A percentile compares a stretch with the other conserved stretches of the same genome.
Conservation (phyloP, 2,888 invertebrate species). For the Tenthredo livida region DNA sequence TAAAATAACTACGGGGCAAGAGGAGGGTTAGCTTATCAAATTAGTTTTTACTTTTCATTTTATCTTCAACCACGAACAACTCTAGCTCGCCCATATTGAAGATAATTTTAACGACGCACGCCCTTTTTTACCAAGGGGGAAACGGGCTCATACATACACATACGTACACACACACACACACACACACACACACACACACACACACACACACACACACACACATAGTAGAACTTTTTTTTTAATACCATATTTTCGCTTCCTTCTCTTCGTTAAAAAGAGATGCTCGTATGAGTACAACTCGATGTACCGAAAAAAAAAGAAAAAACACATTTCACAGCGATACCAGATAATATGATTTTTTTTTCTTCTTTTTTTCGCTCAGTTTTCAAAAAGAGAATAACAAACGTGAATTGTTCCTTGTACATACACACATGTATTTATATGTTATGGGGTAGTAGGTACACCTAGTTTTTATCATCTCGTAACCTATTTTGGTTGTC, state of each 20-base stretch:
- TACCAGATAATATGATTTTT: background rate
- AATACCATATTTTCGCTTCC: background rate
- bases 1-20: background rate
- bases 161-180: too few relatives aligned
- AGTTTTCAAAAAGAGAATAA: background rate
- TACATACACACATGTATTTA: background rate
- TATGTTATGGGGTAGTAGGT: background rate
- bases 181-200: too few relatives aligned
- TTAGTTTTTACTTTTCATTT: conserved; percentile 28
- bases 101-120: conserved; percentile 42
- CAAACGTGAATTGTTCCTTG: background rate
- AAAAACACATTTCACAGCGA: background rate
- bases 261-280: conserved; percentile 26
- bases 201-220: too few relatives aligned
- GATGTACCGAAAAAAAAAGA: background rate
- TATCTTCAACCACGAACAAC: background rate
- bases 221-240: too few relatives aligned
- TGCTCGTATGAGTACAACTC: background rate
- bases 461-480: background rate
- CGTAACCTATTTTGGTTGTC: conserved; percentile 27
- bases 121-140: conserved; percentile 32
- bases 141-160: background rate
- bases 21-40: conserved; percentile 32
- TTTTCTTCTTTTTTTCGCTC: background rate
- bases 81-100: background rate